phyloP scores from a whole-genome alignment of 2,888 invertebrate species.

The Dasysyrphus albostriatus region DNA sequence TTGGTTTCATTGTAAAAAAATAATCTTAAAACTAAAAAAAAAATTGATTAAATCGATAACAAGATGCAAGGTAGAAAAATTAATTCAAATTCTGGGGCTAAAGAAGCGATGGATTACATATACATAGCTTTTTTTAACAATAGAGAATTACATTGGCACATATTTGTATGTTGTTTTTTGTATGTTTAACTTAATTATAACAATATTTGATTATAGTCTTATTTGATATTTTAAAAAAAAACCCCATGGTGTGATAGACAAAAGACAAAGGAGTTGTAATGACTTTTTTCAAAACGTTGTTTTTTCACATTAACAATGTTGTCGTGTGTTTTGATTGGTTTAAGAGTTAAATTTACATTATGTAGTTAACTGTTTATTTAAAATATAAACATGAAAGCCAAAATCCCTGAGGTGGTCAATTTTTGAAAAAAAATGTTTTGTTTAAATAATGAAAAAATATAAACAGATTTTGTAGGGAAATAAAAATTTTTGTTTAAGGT shows the following conservation, averaged over 20 bases:
- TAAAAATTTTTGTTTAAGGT: constrained; percentile 7
- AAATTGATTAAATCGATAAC: constrained; percentile 52
- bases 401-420: constrained; percentile 75
- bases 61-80: constrained; percentile 63
- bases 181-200: constrained; percentile 39
- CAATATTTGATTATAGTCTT: constrained; percentile 57
- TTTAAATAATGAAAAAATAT: constrained; percentile 25
- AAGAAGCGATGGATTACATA: constrained; percentile 43
- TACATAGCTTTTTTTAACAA: constrained; percentile 31
- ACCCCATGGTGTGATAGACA: constrained; percentile 44
- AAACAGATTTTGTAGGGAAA: neutral
- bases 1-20: constrained; percentile 75
- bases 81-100: constrained; percentile 49
- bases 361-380: constrained; percentile 35
- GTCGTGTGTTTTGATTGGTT: constrained; percentile 44
- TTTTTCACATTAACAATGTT: constrained; percentile 36
- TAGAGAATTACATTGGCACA: constrained; percentile 71
- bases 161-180: constrained; percentile 44
- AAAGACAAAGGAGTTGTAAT: constrained; percentile 62
- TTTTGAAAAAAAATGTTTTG: constrained; percentile 43
- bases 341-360: constrained; percentile 25
- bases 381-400: constrained; percentile 69
- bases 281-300: constrained; percentile 42
- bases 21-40: constrained; percentile 57
- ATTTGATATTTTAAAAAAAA: constrained; percentile 22